Percentiles rank a stretch among this genome's conserved stretches.
Evolutionary conservation across 2,797 vertebrate genomes (phyloP).

Genomic region (Graptemys geographica): DNA sequence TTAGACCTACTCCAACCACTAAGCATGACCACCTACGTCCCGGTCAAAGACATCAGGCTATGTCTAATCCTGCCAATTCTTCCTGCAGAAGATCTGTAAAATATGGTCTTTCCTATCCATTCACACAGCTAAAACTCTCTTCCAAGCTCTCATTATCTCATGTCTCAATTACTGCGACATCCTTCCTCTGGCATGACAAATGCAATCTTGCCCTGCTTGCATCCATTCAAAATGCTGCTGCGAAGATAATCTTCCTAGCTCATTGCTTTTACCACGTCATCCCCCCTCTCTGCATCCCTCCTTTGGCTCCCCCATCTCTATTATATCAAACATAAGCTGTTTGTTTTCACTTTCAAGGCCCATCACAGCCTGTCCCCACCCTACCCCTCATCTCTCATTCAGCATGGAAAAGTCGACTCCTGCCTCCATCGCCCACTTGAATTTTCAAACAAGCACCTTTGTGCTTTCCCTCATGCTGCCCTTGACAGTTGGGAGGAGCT

Average conservation of each 20-base stretch:
- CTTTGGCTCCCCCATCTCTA: neutral
- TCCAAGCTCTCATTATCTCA: neutral
- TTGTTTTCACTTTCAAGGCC: neutral
- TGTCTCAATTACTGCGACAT: neutral
- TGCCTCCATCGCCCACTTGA: neutral
- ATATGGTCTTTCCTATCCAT: neutral
- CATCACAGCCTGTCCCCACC: neutral
- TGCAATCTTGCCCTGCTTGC: neutral
- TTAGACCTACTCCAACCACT: neutral
- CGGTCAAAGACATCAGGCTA: neutral
- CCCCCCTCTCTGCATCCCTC: neutral
- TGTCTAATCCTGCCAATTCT: neutral
- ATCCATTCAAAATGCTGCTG: neutral
- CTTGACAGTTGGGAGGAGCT: neutral
- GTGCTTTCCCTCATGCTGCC: neutral
- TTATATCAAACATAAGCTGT: neutral
- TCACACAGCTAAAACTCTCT: neutral
- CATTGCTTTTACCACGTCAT: neutral
- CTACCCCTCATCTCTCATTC: neutral
- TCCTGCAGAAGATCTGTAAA: neutral
- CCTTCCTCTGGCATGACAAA: neutral
- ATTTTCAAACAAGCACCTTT: neutral
- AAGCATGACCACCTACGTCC: neutral
- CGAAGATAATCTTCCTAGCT: neutral
- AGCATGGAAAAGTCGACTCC: neutral